Conservation (phyloP, 2,797 vertebrate genomes). For the Phoebastria nigripes region DNA sequence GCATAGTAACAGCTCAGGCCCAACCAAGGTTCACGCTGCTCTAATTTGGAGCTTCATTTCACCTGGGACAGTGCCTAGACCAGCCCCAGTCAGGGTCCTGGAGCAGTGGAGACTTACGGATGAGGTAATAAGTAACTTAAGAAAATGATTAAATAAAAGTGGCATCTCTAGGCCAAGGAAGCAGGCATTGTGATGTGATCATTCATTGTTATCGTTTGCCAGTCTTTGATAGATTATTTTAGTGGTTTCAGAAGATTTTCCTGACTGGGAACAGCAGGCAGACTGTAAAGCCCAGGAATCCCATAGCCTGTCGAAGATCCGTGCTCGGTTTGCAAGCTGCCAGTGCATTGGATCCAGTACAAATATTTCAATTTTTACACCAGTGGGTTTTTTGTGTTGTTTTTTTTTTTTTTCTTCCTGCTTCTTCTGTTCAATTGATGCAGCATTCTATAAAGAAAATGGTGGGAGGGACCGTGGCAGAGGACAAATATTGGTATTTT, state of each 20-base stretch:
- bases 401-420: fast-evolving
- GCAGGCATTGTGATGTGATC: fast-evolving
- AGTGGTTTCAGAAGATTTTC: background rate
- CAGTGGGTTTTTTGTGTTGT: fast-evolving
- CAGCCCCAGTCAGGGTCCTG: background rate
- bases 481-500: fast-evolving
- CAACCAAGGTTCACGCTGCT: background rate
- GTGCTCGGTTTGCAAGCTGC: fast-evolving
- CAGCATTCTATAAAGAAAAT: background rate
- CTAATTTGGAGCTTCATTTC: slow-evolving; percentile 38
- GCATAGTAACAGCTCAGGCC: background rate
- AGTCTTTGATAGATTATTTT: background rate
- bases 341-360: background rate
- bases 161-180: background rate
- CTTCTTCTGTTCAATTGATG: background rate
- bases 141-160: background rate
- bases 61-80: background rate
- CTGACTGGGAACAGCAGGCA: background rate
- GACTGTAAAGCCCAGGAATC: background rate
- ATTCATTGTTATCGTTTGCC: background rate
- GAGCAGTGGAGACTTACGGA: background rate
- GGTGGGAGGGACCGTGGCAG: background rate
- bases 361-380: background rate
- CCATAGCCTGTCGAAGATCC: background rate
- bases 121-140: background rate